Evolutionary conservation across 2,888 invertebrate genomes (phyloP).

Genomic region (Rhyacophila evoluta): DNA sequence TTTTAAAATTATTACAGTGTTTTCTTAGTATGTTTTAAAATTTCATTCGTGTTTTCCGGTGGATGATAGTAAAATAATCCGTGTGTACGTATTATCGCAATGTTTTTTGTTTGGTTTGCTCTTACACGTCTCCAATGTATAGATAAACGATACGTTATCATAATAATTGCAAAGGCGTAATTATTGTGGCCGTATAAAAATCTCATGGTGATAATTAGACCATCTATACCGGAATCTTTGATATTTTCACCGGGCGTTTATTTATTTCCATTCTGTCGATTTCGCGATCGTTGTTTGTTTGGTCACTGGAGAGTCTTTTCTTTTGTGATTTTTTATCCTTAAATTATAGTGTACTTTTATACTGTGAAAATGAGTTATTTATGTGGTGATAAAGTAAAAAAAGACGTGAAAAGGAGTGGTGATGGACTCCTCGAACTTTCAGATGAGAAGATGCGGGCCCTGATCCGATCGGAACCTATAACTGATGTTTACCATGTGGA

Average conservation of each 20-base stretch:
- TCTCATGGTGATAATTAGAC: slow-evolving; percentile 1
- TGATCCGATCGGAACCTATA: slow-evolving; percentile 81
- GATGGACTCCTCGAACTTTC: slow-evolving; percentile 81
- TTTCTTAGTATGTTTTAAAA: slow-evolving; percentile 43
- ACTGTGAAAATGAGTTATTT: slow-evolving; percentile 44
- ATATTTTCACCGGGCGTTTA: background rate
- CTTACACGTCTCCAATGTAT: slow-evolving; percentile 33
- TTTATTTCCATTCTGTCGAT: slow-evolving; percentile 41
- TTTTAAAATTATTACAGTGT: slow-evolving; percentile 39
- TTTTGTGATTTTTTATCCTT: background rate
- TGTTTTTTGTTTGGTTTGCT: slow-evolving; percentile 47
- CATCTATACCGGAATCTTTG: background rate
- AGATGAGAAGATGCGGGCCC: slow-evolving; percentile 75
- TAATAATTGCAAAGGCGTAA: slow-evolving; percentile 35
- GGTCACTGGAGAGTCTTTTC: background rate
- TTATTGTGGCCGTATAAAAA: slow-evolving; percentile 27
- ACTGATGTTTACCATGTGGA: slow-evolving; percentile 83
- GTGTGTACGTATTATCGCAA: slow-evolving; percentile 29
- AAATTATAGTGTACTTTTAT: background rate
- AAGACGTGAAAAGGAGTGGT: slow-evolving; percentile 71
- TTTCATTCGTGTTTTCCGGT: background rate
- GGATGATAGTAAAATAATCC: background rate
- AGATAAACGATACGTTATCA: slow-evolving; percentile 48
- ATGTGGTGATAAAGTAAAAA: slow-evolving; percentile 46
- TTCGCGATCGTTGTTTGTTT: background rate